Percentiles rank a stretch among this genome's conserved stretches.
Conservation (phyloP, 2,888 invertebrate genomes). For the Acanthococcus lagerstroemiae region DNA sequence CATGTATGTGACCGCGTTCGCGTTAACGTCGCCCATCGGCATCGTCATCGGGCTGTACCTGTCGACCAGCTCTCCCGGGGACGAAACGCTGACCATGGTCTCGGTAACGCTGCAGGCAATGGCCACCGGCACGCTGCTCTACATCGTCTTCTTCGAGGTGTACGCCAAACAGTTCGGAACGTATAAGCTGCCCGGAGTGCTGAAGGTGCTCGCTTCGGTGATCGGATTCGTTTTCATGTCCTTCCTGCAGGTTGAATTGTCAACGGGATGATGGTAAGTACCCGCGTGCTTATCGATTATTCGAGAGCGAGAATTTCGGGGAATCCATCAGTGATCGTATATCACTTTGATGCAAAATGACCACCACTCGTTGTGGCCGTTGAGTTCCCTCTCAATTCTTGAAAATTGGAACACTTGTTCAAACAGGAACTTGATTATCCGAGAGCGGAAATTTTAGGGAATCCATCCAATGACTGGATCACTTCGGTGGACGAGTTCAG, state of each 20-base stretch:
- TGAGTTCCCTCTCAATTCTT: too few species aligned
- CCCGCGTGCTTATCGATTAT: too few species aligned
- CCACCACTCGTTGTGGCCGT: too few species aligned
- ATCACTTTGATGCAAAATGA: too few species aligned
- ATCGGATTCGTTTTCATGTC: constrained; percentile 49
- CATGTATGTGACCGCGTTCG: constrained; percentile 51
- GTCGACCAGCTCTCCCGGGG: constrained; percentile 4
- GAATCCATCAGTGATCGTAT: too few species aligned
- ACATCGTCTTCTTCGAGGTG: constrained; percentile 74
- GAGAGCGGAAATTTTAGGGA: too few species aligned
- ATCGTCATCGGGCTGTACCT: constrained; percentile 50
- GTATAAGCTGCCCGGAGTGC: constrained; percentile 46
- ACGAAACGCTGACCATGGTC: constrained; percentile 31
- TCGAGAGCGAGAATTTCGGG: too few species aligned
- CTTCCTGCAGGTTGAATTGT: constrained; percentile 17
- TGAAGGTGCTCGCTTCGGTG: constrained; percentile 48
- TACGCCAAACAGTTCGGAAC: constrained; percentile 45
- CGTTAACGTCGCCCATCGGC: constrained; percentile 58
- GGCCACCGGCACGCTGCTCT: constrained; percentile 66
- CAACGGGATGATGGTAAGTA: too few species aligned
- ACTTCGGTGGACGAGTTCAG: too few species aligned
- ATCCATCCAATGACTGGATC: too few species aligned
- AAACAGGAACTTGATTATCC: too few species aligned
- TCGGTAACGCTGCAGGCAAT: constrained; percentile 53
- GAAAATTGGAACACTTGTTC: too few species aligned